These are phyloP conservation scores for Himantopus leucocephalus DNA, from an alignment of 2,113 vertebrate species.

Conservation along the genomic window DNA sequence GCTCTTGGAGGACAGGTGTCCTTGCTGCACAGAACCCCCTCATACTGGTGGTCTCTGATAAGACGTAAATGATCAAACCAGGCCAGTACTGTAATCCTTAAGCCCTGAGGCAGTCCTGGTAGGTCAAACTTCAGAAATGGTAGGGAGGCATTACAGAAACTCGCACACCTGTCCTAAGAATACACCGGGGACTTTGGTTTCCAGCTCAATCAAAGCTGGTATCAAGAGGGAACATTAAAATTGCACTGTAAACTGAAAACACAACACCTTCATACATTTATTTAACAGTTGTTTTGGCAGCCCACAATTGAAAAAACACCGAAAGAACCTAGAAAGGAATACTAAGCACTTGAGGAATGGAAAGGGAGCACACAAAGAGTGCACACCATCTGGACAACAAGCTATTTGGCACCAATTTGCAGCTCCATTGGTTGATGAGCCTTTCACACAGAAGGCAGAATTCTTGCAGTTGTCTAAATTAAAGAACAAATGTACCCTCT, in stretches of 20 bases:
- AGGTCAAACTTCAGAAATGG: neutral
- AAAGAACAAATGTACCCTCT: neutral
- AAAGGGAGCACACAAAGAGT: neutral
- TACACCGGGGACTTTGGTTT: neutral
- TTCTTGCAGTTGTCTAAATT: neutral
- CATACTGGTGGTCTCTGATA: neutral
- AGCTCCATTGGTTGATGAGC: neutral
- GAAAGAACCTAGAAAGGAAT: conserved; percentile 12
- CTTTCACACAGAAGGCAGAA: neutral
- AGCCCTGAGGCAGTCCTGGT: neutral
- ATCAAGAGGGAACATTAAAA: neutral
- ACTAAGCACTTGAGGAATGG: neutral
- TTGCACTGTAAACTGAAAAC: conserved; percentile 10
- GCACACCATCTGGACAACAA: conserved; percentile 3
- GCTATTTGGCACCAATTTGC: neutral
- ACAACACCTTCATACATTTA: conserved; percentile 6
- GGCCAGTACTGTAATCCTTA: neutral
- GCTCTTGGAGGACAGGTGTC: neutral
- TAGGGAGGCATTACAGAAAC: neutral
- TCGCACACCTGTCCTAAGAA: neutral
- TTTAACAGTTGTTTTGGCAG: conserved; percentile 46
- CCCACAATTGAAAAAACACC: neutral
- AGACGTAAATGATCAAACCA: neutral
- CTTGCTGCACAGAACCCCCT: neutral
- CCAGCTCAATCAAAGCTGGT: neutral